A percentile compares a stretch with the other conserved stretches of the same genome.
These are phyloP conservation scores for Xenopus petersii DNA, from an alignment of 2,797 vertebrate genomes.

Conservation along the genomic window DNA sequence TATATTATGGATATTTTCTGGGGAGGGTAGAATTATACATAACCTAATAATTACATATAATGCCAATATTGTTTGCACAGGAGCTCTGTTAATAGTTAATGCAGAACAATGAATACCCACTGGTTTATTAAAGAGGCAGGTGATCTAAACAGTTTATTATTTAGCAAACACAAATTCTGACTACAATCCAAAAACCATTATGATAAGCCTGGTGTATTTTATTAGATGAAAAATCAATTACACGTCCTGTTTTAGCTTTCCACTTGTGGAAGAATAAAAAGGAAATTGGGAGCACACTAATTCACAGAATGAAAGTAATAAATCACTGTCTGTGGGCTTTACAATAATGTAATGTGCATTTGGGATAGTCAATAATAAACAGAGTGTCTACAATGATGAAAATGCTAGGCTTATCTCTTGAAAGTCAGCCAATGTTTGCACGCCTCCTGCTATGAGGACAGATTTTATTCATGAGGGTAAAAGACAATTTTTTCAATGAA, in stretches of 20 bases:
- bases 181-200: slow-evolving; percentile 26
- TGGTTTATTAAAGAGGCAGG: slow-evolving; percentile 11
- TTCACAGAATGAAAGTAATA: slow-evolving; percentile 30
- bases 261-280: slow-evolving; percentile 33
- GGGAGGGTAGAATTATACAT: no score
- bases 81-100: slow-evolving; percentile 7
- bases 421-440: slow-evolving; percentile 38
- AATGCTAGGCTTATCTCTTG: slow-evolving; percentile 36
- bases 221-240: slow-evolving; percentile 36
- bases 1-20: no score
- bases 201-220: slow-evolving; percentile 16
- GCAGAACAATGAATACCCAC: slow-evolving; percentile 13
- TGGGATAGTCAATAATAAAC: slow-evolving; percentile 25
- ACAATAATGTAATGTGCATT: slow-evolving; percentile 41
- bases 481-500: not conserved
- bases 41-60: no score
- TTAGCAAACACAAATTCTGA: slow-evolving; percentile 34
- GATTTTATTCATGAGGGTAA: slow-evolving; percentile 31
- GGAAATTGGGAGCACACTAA: slow-evolving; percentile 27
- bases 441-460: not conserved
- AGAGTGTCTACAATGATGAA: slow-evolving; percentile 28
- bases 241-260: slow-evolving; percentile 17
- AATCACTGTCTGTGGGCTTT: slow-evolving; percentile 24
- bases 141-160: slow-evolving; percentile 31
- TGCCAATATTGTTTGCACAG: not conserved